Evolutionary conservation across 1,140 invertebrate genomes (phyloP), one percentile per base, ranked within the genome.

Genomic region (Drosophila mauritiana): DNA sequence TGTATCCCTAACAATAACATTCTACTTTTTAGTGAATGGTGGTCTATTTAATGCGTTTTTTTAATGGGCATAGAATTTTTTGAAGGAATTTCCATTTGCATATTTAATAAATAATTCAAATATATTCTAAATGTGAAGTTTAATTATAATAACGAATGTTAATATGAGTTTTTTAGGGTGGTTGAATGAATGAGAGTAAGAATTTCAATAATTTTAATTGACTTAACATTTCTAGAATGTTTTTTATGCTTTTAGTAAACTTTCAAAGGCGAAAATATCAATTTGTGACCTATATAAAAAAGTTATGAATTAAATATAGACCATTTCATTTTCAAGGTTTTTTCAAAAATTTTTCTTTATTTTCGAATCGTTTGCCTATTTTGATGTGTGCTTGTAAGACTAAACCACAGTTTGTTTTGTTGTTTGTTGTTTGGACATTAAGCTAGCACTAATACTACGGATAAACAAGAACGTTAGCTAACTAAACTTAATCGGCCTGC

Each of bases 331-430:
- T 34, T 31, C n/a, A 15, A n/a, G 8, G 4, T 53, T 65, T 58
- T 65, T 53, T 52, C 75, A 43, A 45, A 20, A 48, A 43, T 27
- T 40, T 62, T 55, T 58, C 34, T 78, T 49, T 73, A 46, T 67
- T 70, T 75, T 80, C 45, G 39, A 52, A 61, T 78, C 40, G 27
- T 61, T 77, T 70, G 55, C 42, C 48, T 65, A 62, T 67, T 63
- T 52, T 85, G 25, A 51, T 68, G 45, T 81, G 48, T 77, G 57
- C 56, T 55, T 82, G 52, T 88, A 89, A 91, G 78, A 91, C 88
- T 91, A 91, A 89, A 91, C 89, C 89, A 91, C 89, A 91, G 89
- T 90, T 90, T 82, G 78, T 91, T 84, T 86, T 84, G 68, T 85
- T 80, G 63, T 49, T 68, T 73, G 54, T 73, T 59, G 55, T 53